Evolutionary conservation across 1,140 invertebrate species (phyloP).

Genomic region (Neodiprion fabricii): DNA sequence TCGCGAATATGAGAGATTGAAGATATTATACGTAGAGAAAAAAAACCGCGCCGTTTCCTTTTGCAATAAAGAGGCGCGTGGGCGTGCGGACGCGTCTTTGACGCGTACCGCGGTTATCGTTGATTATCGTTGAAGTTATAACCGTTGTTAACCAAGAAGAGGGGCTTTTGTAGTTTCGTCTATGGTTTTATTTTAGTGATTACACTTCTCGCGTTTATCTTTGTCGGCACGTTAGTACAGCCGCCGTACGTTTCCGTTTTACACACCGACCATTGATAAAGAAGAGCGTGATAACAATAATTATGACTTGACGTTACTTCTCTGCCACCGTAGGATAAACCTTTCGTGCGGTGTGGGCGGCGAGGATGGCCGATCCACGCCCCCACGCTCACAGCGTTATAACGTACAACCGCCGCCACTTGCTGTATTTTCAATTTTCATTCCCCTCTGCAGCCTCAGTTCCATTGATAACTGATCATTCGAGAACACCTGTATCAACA

Average conservation of each 20-base stretch:
- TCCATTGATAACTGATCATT: too few relatives aligned
- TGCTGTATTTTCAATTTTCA: too few relatives aligned
- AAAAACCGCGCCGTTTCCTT: neutral
- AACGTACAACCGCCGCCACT: too few relatives aligned
- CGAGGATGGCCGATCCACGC: too few relatives aligned
- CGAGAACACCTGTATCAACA: too few relatives aligned
- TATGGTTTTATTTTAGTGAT: neutral
- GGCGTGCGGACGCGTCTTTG: neutral
- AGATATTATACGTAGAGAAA: too few relatives aligned
- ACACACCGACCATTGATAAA: neutral
- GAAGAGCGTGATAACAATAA: neutral
- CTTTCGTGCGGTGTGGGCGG: too few relatives aligned
- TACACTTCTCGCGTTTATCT: neutral
- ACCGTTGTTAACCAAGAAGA: neutral
- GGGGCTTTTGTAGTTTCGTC: too few relatives aligned
- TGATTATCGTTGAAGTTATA: neutral
- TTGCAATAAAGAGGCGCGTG: neutral
- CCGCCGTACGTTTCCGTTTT: neutral
- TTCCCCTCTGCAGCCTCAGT: too few relatives aligned
- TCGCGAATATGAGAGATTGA: too few relatives aligned
- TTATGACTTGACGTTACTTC: neutral
- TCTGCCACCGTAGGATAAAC: too few relatives aligned
- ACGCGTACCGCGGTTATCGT: neutral
- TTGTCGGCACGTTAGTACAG: neutral
- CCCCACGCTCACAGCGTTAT: too few relatives aligned